A percentile compares a stretch with the other conserved stretches of the same genome.
Evolutionary conservation across 2,797 vertebrate species (phyloP).

Genomic region (Hemitrygon akajei): DNA sequence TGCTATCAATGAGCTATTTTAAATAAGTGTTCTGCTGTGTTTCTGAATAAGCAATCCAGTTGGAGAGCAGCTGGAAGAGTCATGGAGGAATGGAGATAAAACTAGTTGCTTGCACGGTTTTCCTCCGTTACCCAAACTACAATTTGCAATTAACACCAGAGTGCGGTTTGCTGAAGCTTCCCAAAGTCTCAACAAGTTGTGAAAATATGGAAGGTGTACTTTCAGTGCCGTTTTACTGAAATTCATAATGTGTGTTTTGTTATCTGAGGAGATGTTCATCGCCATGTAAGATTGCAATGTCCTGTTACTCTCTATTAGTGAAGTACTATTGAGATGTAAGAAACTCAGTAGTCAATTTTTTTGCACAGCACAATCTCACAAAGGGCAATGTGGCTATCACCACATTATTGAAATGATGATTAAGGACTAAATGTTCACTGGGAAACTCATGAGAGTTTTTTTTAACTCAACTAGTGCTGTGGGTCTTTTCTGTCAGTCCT

Average conservation of each 20-base stretch:
- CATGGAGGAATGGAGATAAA: not conserved
- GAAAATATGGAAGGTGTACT: not conserved
- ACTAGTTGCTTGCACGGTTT: not conserved
- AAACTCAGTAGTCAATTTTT: not conserved
- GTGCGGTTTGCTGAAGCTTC: not conserved
- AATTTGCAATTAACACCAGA: not conserved
- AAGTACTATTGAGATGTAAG: not conserved
- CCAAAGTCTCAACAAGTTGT: not conserved
- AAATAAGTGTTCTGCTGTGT: not conserved
- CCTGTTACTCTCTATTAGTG: too few relatives aligned
- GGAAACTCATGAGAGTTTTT: not conserved
- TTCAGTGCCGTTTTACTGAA: not conserved
- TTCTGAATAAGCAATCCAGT: not conserved
- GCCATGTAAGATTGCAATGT: too few relatives aligned
- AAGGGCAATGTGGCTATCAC: not conserved
- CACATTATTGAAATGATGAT: not conserved
- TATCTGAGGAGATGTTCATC: too few relatives aligned
- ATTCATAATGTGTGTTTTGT: not conserved
- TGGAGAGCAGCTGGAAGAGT: not conserved
- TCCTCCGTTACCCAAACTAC: not conserved
- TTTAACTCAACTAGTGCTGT: not conserved
- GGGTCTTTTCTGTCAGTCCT: not conserved
- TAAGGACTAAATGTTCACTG: not conserved
- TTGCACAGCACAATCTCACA: not conserved
- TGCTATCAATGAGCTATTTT: not conserved